Evolutionary conservation across 2,888 invertebrate genomes (phyloP).

Genomic region (Andrena haemorrhoa): DNA sequence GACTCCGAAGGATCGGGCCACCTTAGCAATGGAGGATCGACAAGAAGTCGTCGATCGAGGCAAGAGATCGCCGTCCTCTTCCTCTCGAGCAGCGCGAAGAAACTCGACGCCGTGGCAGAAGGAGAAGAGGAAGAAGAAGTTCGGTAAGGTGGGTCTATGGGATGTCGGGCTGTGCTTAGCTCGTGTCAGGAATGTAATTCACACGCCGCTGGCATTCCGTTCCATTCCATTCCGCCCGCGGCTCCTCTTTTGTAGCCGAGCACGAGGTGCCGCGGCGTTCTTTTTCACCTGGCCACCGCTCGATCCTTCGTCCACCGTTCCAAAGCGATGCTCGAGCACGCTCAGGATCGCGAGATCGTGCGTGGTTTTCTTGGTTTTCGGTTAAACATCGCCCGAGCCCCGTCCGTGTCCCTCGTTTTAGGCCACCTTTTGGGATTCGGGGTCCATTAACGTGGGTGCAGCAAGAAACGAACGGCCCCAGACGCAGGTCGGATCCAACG

Average conservation of each 20-base stretch:
- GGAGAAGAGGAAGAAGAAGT: constrained; percentile 63
- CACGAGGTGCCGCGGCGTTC: constrained; percentile 62
- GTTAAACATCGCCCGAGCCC: constrained; percentile 53
- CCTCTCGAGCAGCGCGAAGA: constrained; percentile 39
- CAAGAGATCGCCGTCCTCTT: constrained; percentile 45
- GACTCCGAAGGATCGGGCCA: constrained; percentile 32
- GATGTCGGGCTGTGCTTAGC: constrained; percentile 80
- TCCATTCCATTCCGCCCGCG: constrained; percentile 76
- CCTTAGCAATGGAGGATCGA: constrained; percentile 7
- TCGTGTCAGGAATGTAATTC: constrained; percentile 84
- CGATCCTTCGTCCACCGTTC: constrained; percentile 36
- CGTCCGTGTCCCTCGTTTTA: constrained; percentile 39
- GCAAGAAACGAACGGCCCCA: constrained; percentile 56
- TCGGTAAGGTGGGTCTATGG: constrained; percentile 74
- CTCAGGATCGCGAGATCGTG: constrained; percentile 53
- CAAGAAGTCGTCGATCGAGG: constrained; percentile 62
- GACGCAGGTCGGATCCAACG: constrained; percentile 28
- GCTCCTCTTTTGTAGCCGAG: constrained; percentile 74
- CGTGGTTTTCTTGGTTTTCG: constrained; percentile 49
- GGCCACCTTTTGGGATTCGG: constrained; percentile 52
- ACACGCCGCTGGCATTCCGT: constrained; percentile 82
- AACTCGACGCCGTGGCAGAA: constrained; percentile 33
- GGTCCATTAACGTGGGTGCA: constrained; percentile 57
- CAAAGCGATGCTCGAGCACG: constrained; percentile 42
- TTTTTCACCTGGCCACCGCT: constrained; percentile 59